These are phyloP conservation scores for Nerophis ophidion DNA, from an alignment of 2,113 vertebrate genomes.

Conservation along the genomic window DNA sequence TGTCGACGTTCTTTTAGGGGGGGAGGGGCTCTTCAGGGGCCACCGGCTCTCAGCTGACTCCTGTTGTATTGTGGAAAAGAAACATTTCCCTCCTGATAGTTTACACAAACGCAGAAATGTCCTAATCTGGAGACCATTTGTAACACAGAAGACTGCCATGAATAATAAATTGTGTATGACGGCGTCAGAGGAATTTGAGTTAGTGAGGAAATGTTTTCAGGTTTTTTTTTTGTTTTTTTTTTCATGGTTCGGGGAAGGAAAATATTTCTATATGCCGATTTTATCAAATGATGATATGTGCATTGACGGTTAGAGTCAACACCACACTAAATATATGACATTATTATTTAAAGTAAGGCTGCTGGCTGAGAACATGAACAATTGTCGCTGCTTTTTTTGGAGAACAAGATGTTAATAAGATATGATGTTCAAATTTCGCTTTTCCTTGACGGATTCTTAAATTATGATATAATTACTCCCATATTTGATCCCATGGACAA, in stretches of 20 bases:
- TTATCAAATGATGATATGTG: conserved; percentile 67
- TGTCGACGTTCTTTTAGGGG: conserved; percentile 22
- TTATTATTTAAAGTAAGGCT: conserved; percentile 22
- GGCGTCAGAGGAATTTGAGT: conserved; percentile 58
- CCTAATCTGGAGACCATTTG: conserved; percentile 72
- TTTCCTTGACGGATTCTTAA: too few species aligned
- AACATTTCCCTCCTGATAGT: conserved; percentile 66
- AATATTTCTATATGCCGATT: conserved; percentile 51
- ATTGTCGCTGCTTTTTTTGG: neutral
- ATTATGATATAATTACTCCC: too few species aligned
- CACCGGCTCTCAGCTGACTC: conserved; percentile 60
- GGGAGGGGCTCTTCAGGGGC: conserved; percentile 48
- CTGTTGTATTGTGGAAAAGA: conserved; percentile 57
- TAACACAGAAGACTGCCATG: conserved; percentile 66
- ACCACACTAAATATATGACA: conserved; percentile 42
- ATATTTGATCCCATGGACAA: too few species aligned
- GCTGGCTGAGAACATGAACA: conserved; percentile 15
- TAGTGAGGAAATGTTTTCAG: conserved; percentile 49
- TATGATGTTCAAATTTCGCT: too few species aligned
- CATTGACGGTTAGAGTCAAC: conserved; percentile 54
- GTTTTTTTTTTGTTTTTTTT: conserved; percentile 33
- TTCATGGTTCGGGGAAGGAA: conserved; percentile 43
- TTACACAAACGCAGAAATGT: conserved; percentile 68
- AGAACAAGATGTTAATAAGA: too few species aligned
- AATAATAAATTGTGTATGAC: conserved; percentile 73